Evolutionary conservation across 2,888 invertebrate species (phyloP), one percentile per base, ranked within the genome.

Genomic region (Seira musarum): DNA sequence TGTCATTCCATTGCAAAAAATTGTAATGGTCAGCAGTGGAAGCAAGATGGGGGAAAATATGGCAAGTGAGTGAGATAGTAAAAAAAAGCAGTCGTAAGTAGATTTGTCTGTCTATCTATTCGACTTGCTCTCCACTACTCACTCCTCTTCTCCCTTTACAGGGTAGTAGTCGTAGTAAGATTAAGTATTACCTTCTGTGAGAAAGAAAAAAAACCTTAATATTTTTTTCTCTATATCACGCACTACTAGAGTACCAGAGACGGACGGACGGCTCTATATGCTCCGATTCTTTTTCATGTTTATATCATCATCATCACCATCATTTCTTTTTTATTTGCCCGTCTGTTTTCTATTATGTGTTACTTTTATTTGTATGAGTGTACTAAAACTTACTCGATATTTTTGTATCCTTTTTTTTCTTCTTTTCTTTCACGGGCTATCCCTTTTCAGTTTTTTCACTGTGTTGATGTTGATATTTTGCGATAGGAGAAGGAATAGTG

Each of bases 281-380:
- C 60, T 66, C 75, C 35, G 65, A 75, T 68, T 66, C 40, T 74
- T 68, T 53, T 53, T n/a, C 53, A 35, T 60, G 60, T 70, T 68
- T 68, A 63, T 75, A 60, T 76, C 70, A 69, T 35, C 40, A 1
- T 66, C 10, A 65, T 24, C 66, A n/a, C n/a, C 24, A 13, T 17
- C 61, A 60, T 15, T 71, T 19, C 40, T 71, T 30, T 25, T 64
- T 40, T 79, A 71, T 73, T 30, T 68, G 57, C 25, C 17, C 65
- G 25, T 24, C 74, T 74, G 30, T 74, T 69, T 21, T 76, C n/a
- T 65, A 24, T 30, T 57, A 75, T 63, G 66, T 66, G 70, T 66
- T 77, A 70, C 65, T 77, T 78, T 80, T 73, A 73, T 80, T 73
- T 79, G 53, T 79, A 73, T 25, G 66, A 72, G n/a, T 49, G 40